phyloP scores from a whole-genome alignment of 2,113 vertebrate species.

The Pachyramphus minor region DNA sequence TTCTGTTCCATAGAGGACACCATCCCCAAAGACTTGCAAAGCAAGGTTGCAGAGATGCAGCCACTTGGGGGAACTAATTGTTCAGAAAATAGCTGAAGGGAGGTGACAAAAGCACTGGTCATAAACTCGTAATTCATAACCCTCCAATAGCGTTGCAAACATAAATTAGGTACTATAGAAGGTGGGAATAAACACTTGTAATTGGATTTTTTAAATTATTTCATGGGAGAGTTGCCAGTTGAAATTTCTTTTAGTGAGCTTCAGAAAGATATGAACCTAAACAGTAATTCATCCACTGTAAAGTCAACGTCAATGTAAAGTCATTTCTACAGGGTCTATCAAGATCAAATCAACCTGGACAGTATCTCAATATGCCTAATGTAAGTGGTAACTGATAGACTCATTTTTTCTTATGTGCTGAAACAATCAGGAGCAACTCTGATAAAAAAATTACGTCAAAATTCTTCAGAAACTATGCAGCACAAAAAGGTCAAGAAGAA shows the following conservation, averaged over 20 bases:
- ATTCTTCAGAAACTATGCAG: neutral
- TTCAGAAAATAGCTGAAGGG: neutral
- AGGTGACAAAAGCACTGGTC: neutral
- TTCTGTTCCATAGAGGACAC: neutral
- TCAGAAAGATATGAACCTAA: neutral
- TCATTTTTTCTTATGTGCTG: neutral
- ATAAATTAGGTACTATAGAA: neutral
- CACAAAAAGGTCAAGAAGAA: constrained; percentile 2
- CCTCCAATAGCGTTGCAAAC: neutral
- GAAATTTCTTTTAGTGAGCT: neutral
- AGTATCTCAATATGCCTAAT: neutral
- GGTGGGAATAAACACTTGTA: neutral
- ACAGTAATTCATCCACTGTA: neutral
- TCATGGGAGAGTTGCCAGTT: neutral
- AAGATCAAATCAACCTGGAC: neutral
- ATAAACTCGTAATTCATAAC: neutral
- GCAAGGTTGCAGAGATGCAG: neutral
- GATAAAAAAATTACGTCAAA: neutral
- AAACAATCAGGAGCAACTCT: neutral
- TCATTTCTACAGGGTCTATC: neutral
- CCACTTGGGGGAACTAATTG: constrained; percentile 36
- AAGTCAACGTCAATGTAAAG: neutral
- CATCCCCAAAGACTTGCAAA: neutral
- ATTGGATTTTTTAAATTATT: neutral
- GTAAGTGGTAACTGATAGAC: neutral